Evolutionary conservation across 2,113 vertebrate species (phyloP), one percentile per base, ranked within the genome.

Genomic region (Apodemus sylvaticus): DNA sequence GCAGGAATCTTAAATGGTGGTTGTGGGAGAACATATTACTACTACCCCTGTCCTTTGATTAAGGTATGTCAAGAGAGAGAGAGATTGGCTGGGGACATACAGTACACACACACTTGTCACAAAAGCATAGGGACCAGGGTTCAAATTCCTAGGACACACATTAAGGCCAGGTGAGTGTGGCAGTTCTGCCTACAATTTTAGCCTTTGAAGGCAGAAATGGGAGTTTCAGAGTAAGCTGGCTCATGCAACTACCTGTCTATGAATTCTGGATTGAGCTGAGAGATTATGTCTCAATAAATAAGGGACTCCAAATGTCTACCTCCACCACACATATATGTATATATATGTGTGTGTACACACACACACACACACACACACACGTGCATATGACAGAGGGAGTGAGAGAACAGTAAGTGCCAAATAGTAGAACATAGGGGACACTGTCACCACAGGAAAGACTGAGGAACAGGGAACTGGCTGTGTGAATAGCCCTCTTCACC

Each of bases 21-120:
- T 14, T 34, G 64, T 29, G 19, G 20, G 29, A 2, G 0, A 24
- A 1, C 0, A 2, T 6, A 1, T 4, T 12, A 16, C 14, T 5
- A 2, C 64, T n/a, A 7, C 8, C 74, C 48, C 4, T 0, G 17
- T 77, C 19, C 3, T 48, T 81, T 73, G 73, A 1, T 5, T 16
- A 29, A 9, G 10, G 36, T 9, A n/a, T 60, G 36, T 45, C 10
- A 14, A 71, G 20, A 36, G 8, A 42, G 8, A 42, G 4, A 58
- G 19, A 45, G 45, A 31, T 45, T 66, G 39, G 26, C 29, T 66
- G 16, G 39, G 39, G 39, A 86, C 24, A 66, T 66, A 45, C 19
- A 31, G 24, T 62, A 29, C 22, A 42, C 9, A 45, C 14, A 62
- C 39, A 45, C 13, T 64, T 85, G n/a, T 2, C n/a, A 64, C 3